Conservation (phyloP, 2,797 vertebrate genomes). For the Apodemus agrarius region DNA sequence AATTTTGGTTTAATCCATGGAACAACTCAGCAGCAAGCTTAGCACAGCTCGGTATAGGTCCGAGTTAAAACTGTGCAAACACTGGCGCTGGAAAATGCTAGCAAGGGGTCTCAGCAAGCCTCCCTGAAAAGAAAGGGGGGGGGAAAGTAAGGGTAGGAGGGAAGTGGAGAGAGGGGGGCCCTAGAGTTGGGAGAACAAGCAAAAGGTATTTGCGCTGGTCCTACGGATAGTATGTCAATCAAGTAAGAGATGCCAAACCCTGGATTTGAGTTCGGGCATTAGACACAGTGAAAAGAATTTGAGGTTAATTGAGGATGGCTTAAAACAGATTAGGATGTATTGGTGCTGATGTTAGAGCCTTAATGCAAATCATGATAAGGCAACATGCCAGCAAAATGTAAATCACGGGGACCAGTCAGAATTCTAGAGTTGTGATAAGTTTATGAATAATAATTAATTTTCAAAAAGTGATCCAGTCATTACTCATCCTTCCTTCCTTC, state of each 20-base stretch:
- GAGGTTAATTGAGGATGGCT: not conserved
- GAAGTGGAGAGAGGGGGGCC: not conserved
- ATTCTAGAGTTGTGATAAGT: slow-evolving; percentile 8
- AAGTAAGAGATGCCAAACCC: not conserved
- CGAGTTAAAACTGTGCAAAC: not conserved
- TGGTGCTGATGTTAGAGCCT: not conserved
- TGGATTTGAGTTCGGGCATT: not conserved
- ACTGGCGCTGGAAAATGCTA: not conserved
- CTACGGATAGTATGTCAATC: not conserved
- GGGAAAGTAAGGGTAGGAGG: not conserved
- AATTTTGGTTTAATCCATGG: not conserved
- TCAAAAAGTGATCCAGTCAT: not conserved
- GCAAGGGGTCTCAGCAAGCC: not conserved
- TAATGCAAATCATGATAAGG: not conserved
- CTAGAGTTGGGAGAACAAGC: not conserved
- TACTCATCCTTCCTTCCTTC: not conserved
- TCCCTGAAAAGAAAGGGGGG: not conserved
- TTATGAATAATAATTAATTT: slow-evolving; percentile 11
- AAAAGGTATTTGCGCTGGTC: not conserved
- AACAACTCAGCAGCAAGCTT: not conserved
- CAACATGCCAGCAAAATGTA: not conserved
- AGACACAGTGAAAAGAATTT: not conserved
- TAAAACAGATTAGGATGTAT: not conserved
- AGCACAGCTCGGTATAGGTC: not conserved
- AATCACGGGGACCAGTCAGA: not conserved